Base-by-base conservation (phyloP, 2,888 invertebrate species). In the Caenorhabditis macrosperma region DNA sequence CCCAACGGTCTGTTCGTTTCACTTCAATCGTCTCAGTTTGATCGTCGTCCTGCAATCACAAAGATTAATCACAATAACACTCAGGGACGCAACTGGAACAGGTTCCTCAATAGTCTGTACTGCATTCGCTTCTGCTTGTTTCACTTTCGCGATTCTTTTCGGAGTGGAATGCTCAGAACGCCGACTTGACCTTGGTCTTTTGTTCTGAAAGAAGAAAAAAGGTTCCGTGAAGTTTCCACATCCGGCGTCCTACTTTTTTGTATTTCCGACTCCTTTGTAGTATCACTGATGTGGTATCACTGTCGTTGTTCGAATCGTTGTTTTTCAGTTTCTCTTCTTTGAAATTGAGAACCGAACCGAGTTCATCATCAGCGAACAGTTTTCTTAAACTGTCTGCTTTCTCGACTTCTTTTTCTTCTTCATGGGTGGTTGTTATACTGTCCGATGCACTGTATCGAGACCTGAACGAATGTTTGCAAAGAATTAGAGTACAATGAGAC, bases 1-100 rank as follows among this genome's bases (percentile, higher is more conserved):
- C 83, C 85, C 85, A 85, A 69, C 81, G 77, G 22, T 81, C 84
- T 10, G 71, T 44, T 48, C 82, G 46, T 60, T 76, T 80, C 33
- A 75, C 69, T 54, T 74, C 78, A 26, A 71, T 52, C 3, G 61
- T 55, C 17, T 74, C 78, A 24, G 50, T 48, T 2, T 55, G 48
- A 10, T 68, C 57, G n/a, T 78, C 75, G 10, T 55, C 41, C 74
- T 81, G 66, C 20, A 61, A 66, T 48, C 24, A n/a, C 26, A 20
- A 26, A 28, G 33, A 9, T 28, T 1, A 17, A 26, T 28, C 1
- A 30, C 28, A 30, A 46, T 9, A 24, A 1, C 52, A 64, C 38
- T 38, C 12, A 30, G 9, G 48, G 38, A 17, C 9, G 20, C 55
- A 59, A 74, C 74, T 1, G 26, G 52, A 5, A 20, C 44, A 12